Evolutionary conservation across 2,113 vertebrate genomes (phyloP).

Genomic region (Pygoscelis adeliae): DNA sequence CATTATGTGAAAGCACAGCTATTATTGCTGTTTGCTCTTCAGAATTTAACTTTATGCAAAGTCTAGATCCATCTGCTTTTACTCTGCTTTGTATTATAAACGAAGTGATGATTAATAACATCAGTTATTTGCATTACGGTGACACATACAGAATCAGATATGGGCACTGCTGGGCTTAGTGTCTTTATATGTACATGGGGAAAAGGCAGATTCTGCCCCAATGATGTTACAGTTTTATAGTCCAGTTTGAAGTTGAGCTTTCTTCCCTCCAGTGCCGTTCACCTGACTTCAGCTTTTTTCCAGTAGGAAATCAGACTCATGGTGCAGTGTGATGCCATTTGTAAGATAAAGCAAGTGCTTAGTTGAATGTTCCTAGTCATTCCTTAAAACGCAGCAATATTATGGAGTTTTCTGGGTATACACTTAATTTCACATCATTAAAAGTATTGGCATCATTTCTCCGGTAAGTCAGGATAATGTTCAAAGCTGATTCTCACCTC

Average conservation of each 20-base stretch:
- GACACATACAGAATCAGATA: neutral
- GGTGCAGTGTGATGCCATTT: neutral
- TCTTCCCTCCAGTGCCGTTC: neutral
- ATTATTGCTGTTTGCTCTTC: neutral
- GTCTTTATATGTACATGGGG: neutral
- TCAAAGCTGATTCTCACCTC: conserved; percentile 2
- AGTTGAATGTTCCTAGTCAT: neutral
- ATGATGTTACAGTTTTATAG: neutral
- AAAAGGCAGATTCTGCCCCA: neutral
- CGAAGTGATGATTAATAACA: neutral
- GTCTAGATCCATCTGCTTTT: neutral
- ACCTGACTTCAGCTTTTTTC: neutral
- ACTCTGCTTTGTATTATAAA: neutral
- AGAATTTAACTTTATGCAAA: neutral
- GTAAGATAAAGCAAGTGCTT: neutral
- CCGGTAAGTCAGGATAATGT: neutral
- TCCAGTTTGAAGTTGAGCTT: neutral
- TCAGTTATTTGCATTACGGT: neutral
- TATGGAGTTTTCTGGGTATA: neutral
- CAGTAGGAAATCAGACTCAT: neutral
- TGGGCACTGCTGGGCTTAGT: neutral
- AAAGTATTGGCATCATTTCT: neutral
- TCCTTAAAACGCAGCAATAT: neutral
- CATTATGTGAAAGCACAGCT: neutral
- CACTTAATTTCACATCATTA: neutral